These are phyloP conservation scores for Halcyon leucocephala DNA, from an alignment of 2,797 vertebrate species.

Conservation along the genomic window DNA sequence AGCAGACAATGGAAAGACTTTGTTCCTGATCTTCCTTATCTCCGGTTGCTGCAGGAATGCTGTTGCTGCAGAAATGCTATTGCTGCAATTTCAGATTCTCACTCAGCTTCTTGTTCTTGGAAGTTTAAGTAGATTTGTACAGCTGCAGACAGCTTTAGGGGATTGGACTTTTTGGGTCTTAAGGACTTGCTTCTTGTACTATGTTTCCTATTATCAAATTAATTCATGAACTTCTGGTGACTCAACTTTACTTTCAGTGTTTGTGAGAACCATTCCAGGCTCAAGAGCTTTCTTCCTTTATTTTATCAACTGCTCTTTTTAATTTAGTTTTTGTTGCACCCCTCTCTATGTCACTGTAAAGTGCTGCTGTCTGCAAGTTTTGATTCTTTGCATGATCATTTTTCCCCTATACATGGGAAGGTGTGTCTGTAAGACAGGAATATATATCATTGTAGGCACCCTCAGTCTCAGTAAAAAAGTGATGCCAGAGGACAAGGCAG, in stretches of 20 bases:
- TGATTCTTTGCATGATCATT: neutral
- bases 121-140: neutral
- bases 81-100: neutral
- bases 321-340: neutral
- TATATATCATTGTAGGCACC: neutral
- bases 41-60: neutral
- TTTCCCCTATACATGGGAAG: neutral
- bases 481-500: neutral
- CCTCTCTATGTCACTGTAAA: rapidly evolving
- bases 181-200: neutral
- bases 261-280: neutral
- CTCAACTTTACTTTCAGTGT: neutral
- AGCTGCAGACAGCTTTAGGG: neutral
- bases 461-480: neutral
- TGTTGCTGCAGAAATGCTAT: neutral
- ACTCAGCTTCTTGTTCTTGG: neutral
- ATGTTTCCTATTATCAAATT: neutral
- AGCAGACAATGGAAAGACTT: neutral
- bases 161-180: neutral
- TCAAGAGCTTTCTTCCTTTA: neutral
- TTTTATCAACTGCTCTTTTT: neutral
- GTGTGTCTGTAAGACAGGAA: neutral
- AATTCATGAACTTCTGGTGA: neutral
- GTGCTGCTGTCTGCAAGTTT: neutral
- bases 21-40: neutral